Percentiles rank a stretch among this genome's conserved stretches.
Conservation (phyloP, 1,140 invertebrate genomes). For the Diprion similis region DNA sequence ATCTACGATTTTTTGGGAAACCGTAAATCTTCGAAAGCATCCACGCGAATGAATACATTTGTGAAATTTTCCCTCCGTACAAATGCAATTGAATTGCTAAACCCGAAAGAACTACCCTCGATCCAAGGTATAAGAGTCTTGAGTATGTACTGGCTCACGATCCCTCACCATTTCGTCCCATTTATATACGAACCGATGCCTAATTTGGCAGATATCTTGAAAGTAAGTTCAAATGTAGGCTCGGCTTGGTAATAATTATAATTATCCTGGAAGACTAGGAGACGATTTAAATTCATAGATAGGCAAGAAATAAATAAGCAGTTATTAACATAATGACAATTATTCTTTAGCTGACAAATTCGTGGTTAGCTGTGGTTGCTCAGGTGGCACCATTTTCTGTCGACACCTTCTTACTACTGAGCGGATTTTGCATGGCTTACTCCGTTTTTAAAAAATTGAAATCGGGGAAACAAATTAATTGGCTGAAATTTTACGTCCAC, state of each 20-base stretch:
- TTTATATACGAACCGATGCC: conserved; percentile 25
- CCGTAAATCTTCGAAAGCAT: not conserved
- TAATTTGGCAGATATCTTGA: conserved; percentile 27
- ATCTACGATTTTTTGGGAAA: conserved; percentile 16
- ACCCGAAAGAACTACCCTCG: conserved; percentile 33
- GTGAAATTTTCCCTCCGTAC: conserved; percentile 44
- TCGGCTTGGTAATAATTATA: no score
- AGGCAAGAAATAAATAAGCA: no score
- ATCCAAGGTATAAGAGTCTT: conserved; percentile 54
- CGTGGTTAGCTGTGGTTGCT: no score
- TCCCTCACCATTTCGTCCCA: conserved; percentile 49
- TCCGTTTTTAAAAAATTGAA: conserved; percentile 60
- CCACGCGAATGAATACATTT: not conserved
- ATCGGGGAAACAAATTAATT: conserved; percentile 46
- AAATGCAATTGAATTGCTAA: conserved; percentile 40
- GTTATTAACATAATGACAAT: no score
- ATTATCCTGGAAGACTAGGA: no score
- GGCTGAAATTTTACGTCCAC: conserved; percentile 24
- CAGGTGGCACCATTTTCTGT: conserved; percentile 60
- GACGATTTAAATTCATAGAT: no score
- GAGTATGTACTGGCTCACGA: conserved; percentile 52
- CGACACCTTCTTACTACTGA: conserved; percentile 67
- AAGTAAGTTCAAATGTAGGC: no score
- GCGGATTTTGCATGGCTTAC: conserved; percentile 66
- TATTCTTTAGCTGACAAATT: no score